Evolutionary conservation across 2,888 invertebrate species (phyloP), one percentile per base, ranked within the genome.

Genomic region (Drosophila nr. medialis): DNA sequence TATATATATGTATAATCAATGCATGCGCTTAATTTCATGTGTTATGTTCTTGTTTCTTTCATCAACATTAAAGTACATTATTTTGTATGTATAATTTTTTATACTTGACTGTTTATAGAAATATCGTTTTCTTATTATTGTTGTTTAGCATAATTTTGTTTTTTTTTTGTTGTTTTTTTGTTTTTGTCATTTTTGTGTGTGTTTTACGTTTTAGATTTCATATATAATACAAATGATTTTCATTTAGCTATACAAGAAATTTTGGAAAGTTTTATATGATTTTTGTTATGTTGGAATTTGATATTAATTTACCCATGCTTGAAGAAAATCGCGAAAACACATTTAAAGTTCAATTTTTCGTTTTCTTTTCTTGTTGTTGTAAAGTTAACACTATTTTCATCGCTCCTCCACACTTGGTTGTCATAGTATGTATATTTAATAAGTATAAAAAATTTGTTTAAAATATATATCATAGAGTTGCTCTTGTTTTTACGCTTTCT

Each of bases 391-490:
- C 75, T 75, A 67, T 80, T 66, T 61, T 53, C 51, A 61, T 65
- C 40, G 24, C 27, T 56, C 49, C 21, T 53, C 49, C 36, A 45
- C 36, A 45, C 40, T 40, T 21, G 15, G 29, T 76, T 69, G 56
- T 69, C 65, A 54, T 71, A 74, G 72, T 88, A 81, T 86, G 66
- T 86, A 83, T 86, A 81, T 77, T 81, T 89, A 77, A 86, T 87
- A 89, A 79, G 89, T 86, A 86, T 86, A 89, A 89, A 86, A 86
- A 89, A 75, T 77, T 87, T 83, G 73, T 84, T 89, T 86, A 73
- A 76, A 72, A 80, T 81, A 81, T 70, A 72, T 81, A 61, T 86
- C 65, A 75, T 79, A 75, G 75, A 79, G 62, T 75, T 80, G 51
- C 62, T 72, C 66, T 66, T 81, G 65, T 68, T 79, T 71, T 82